Conservation (phyloP, 2,797 vertebrate species). For the Spea hammondii region DNA sequence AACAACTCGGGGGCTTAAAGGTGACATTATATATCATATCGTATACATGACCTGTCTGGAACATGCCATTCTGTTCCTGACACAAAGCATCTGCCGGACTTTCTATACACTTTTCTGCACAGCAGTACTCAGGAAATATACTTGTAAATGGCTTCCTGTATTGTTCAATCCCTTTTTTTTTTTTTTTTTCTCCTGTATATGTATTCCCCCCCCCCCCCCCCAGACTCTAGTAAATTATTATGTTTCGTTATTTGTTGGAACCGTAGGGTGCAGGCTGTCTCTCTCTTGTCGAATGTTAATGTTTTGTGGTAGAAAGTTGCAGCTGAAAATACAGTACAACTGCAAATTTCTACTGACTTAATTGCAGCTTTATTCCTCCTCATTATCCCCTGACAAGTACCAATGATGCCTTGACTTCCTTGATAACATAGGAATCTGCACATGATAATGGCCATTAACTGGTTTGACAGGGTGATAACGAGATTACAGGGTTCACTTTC, state of each 20-base stretch:
- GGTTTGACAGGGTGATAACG: slow-evolving; percentile 62
- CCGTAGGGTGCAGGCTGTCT: slow-evolving; percentile 20
- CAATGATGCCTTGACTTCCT: slow-evolving; percentile 57
- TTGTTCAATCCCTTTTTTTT: slow-evolving; percentile 44
- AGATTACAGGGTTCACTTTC: slow-evolving; percentile 65
- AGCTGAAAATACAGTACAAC: slow-evolving; percentile 56
- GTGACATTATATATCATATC: slow-evolving; percentile 13
- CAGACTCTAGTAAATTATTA: slow-evolving; percentile 43
- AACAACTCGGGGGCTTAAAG: background rate
- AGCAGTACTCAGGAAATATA: slow-evolving; percentile 20
- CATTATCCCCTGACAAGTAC: slow-evolving; percentile 63
- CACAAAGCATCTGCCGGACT: slow-evolving; percentile 43
- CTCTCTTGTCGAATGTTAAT: slow-evolving; percentile 43
- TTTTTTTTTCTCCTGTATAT: background rate
- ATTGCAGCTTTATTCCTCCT: slow-evolving; percentile 56
- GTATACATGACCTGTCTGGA: slow-evolving; percentile 40
- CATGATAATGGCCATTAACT: slow-evolving; percentile 63
- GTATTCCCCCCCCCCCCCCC: background rate
- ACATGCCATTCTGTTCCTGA: slow-evolving; percentile 32
- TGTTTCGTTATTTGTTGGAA: slow-evolving; percentile 35
- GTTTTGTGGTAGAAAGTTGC: slow-evolving; percentile 54
- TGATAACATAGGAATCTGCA: slow-evolving; percentile 60
- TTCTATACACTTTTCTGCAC: slow-evolving; percentile 11
- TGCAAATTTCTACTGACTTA: slow-evolving; percentile 54
- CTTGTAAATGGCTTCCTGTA: slow-evolving; percentile 28